Evolutionary conservation across 2,888 invertebrate species (phyloP).

Genomic region (Drosophila recens): DNA sequence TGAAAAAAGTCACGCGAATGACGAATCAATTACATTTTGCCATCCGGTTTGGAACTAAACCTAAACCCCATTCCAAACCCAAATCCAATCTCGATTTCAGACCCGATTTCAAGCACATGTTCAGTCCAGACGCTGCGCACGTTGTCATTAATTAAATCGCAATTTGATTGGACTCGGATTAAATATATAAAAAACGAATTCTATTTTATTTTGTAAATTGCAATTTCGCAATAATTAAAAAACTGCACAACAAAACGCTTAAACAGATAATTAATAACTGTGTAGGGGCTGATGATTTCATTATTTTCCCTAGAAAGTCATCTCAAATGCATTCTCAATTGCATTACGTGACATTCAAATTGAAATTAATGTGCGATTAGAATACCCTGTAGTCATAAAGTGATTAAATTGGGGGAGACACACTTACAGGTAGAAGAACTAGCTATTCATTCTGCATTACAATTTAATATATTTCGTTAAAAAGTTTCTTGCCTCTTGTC

Average conservation of each 20-base stretch:
- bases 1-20: slow-evolving; percentile 43
- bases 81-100: slow-evolving; percentile 13
- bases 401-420: not conserved
- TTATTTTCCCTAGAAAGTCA: slow-evolving; percentile 5
- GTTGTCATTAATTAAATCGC: slow-evolving; percentile 37
- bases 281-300: slow-evolving; percentile 23
- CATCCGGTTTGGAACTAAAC: not conserved
- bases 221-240: slow-evolving; percentile 16
- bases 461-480: too few species aligned
- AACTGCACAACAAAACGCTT: slow-evolving; percentile 30
- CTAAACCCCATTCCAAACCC: not conserved
- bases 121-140: slow-evolving; percentile 12
- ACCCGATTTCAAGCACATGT: slow-evolving; percentile 14
- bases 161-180: slow-evolving; percentile 40
- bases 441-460: too few species aligned
- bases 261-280: slow-evolving; percentile 18
- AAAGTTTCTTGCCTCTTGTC: too few species aligned
- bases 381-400: not conserved
- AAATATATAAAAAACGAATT: slow-evolving; percentile 8
- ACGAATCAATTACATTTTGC: slow-evolving; percentile 11
- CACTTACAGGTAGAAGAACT: not conserved
- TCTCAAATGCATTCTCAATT: slow-evolving; percentile 9
- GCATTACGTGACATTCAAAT: slow-evolving; percentile 5
- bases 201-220: not conserved
- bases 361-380: not conserved